Conservation (phyloP, 2,113 vertebrate genomes). For the Electrona antarctica region DNA sequence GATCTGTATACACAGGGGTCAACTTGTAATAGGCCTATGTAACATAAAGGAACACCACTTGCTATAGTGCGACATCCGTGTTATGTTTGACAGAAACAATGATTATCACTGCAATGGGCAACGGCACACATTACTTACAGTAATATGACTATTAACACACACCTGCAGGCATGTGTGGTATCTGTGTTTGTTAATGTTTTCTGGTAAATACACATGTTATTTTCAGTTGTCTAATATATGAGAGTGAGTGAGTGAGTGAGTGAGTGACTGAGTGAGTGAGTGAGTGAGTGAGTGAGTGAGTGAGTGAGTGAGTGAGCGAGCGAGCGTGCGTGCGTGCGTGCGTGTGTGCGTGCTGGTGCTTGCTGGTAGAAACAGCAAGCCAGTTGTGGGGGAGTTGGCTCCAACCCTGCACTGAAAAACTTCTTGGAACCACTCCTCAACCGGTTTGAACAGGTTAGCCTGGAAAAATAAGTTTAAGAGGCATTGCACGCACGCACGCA, state of each 20-base stretch:
- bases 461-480: neutral
- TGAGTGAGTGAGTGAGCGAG: neutral
- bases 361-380: neutral
- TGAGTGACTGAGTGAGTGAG: neutral
- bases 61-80: no score
- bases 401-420: constrained; percentile 33
- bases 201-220: no score
- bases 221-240: no score
- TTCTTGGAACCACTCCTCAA: constrained; percentile 25
- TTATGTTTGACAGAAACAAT: no score
- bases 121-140: no score
- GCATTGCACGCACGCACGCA: neutral
- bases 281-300: neutral
- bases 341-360: neutral
- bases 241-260: neutral
- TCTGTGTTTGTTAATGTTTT: no score
- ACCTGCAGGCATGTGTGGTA: no score
- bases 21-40: no score
- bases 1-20: no score
- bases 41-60: no score
- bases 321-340: neutral
- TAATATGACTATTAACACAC: no score
- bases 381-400: constrained; percentile 16
- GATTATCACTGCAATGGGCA: no score
- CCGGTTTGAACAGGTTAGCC: constrained; percentile 58